A percentile compares a stretch with the other conserved stretches of the same genome.
These are phyloP conservation scores for Xestia xanthographa DNA, from an alignment of 2,888 invertebrate genomes.

Conservation along the genomic window DNA sequence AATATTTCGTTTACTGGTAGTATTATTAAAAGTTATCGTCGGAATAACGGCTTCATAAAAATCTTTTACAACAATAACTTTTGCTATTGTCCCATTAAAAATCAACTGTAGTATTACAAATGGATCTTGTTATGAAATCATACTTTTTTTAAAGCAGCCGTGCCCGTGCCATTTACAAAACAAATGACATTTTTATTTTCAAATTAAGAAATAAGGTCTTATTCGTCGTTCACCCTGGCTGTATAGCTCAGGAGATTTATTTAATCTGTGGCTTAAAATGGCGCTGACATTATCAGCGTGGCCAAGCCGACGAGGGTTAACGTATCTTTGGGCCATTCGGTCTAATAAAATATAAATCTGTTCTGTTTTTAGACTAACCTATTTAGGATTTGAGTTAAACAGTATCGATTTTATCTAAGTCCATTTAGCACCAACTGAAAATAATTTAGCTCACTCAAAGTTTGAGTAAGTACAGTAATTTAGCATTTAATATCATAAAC, in stretches of 20 bases:
- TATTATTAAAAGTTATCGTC: slow-evolving; percentile 16
- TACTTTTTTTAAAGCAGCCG: background rate
- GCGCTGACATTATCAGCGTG: slow-evolving; percentile 65
- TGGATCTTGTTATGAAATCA: background rate
- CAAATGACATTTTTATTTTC: background rate
- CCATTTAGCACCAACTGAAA: background rate
- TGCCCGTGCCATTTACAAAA: background rate
- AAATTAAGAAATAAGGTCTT: slow-evolving; percentile 11
- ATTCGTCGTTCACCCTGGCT: slow-evolving; percentile 1
- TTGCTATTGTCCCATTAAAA: background rate
- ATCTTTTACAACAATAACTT: slow-evolving; percentile 1
- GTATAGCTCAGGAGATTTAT: slow-evolving; percentile 49
- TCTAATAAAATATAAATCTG: slow-evolving; percentile 62
- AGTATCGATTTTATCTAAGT: background rate
- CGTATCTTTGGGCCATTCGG: slow-evolving; percentile 62
- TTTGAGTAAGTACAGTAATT: background rate
- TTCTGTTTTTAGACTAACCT: slow-evolving; percentile 43
- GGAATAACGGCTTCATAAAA: slow-evolving; percentile 16
- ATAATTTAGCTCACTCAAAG: background rate
- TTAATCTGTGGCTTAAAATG: slow-evolving; percentile 62
- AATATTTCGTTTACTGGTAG: slow-evolving; percentile 15
- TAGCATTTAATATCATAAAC: background rate
- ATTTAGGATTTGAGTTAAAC: slow-evolving; percentile 10
- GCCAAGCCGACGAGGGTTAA: slow-evolving; percentile 64
- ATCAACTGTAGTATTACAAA: background rate